Evolutionary conservation across 2,888 invertebrate species (phyloP).

Genomic region (Axea sp.): DNA sequence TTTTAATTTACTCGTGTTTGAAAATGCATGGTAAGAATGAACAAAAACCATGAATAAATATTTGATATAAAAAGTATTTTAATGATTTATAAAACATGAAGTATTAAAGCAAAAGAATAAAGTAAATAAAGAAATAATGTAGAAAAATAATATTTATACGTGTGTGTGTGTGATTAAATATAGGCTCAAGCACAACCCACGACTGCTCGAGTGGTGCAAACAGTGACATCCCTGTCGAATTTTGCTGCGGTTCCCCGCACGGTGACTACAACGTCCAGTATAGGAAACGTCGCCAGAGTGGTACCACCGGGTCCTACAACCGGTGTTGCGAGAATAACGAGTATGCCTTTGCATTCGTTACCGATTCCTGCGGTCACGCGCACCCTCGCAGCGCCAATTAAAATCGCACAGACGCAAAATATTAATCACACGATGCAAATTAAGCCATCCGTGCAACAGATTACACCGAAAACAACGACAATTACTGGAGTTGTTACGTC

Average conservation of each 20-base stretch:
- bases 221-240: conserved; percentile 74
- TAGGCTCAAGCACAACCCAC: conserved; percentile 63
- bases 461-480: conserved; percentile 47
- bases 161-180: no score
- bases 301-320: conserved; percentile 72
- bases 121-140: no score
- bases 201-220: conserved; percentile 73
- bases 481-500: conserved; percentile 64
- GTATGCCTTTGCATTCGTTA: conserved; percentile 75
- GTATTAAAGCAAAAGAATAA: no score
- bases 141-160: no score
- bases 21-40: no score
- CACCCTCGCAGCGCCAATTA: conserved; percentile 70
- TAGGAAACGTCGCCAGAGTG: conserved; percentile 71
- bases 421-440: conserved; percentile 75
- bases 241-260: conserved; percentile 74
- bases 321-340: conserved; percentile 73
- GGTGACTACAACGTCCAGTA: conserved; percentile 74
- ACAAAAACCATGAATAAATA: no score
- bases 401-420: conserved; percentile 69
- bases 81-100: no score
- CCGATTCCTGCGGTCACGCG: conserved; percentile 73
- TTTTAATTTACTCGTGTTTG: no score
- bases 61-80: no score
- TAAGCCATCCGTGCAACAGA: conserved; percentile 67